Evolutionary conservation across 2,888 invertebrate species (phyloP), one percentile per base, ranked within the genome.

Genomic region (Ormyrus nitidulus): DNA sequence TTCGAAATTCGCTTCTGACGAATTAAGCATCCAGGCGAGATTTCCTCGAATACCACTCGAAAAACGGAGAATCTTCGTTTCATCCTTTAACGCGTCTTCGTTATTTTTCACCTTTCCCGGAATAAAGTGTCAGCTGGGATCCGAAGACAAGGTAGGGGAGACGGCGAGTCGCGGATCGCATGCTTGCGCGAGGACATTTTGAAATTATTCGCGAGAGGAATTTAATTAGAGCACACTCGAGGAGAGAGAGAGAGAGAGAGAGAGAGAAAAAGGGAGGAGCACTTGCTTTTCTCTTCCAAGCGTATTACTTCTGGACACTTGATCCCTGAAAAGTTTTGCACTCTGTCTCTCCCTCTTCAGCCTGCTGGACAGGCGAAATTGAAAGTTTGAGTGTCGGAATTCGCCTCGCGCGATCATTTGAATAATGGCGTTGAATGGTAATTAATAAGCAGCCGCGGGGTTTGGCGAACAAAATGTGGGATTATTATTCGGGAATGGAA

Each of bases 161-260:
- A 3, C n/a, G 48, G 13, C 49, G 46, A 19, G 51, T 64, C 56
- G 54, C 48, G 59, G 10, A 46, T 13, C 8, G 11, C 68, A 9
- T 46, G 46, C 56, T 54, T 64, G 59, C 54, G 54, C 51, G 10
- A 61, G 62, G 71, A 79, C 81, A 79, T 79, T 81, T 81, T 79
- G 77, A 79, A 79, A 81, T 81, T 79, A 79, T 79, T 79, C 68
- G 69, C 76, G 69, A 72, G 73, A 81, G 79, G 75, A 81, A 81
- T 81, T 81, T 81, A 81, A 81, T 81, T 81, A 81, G 72, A 78
- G 71, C 54, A 2, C 34, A 34, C 34, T 34, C 34, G 73, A 10
- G 53, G 46, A 69, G 51, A 69, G 58, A 6, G 46, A 44, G n/a
- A 5, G 46, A 13, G 48, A 13, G 34, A 11, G 34, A 46, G 44